phyloP scores from a whole-genome alignment of 2,113 vertebrate genomes.

The Pristiophorus japonicus region DNA sequence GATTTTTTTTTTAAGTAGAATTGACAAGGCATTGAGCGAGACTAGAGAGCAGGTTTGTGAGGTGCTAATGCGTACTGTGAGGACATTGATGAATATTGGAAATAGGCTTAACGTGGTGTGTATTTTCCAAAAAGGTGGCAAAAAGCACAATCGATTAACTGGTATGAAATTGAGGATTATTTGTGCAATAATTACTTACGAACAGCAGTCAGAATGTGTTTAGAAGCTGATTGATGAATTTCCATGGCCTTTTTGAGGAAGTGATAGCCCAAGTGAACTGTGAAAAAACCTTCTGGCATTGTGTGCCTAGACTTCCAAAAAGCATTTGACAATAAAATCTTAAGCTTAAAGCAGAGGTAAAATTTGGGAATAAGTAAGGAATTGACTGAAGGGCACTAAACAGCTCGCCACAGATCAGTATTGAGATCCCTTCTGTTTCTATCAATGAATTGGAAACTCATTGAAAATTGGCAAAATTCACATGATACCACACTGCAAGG shows the following conservation, averaged over 20 bases:
- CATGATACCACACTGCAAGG: not conserved
- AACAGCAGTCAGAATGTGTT: not conserved
- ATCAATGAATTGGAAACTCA: not conserved
- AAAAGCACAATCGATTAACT: too few species aligned
- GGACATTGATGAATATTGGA: not conserved
- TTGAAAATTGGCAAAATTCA: not conserved
- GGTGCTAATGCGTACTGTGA: too few species aligned
- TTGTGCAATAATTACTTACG: not conserved
- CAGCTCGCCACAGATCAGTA: not conserved
- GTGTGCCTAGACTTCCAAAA: not conserved
- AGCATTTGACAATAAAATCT: not conserved
- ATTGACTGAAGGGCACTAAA: not conserved
- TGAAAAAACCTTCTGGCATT: not conserved
- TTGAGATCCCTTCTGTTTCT: not conserved
- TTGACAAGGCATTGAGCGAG: not conserved
- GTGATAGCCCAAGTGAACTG: not conserved
- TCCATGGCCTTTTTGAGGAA: not conserved
- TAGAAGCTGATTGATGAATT: not conserved
- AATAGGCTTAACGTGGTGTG: not conserved
- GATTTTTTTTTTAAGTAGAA: not conserved
- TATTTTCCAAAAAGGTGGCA: not conserved
- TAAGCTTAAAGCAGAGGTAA: not conserved
- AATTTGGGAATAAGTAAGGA: not conserved
- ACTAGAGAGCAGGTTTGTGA: not conserved
- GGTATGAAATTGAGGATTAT: not conserved